Percentiles rank a stretch among this genome's conserved stretches.
Evolutionary conservation across 2,113 vertebrate species (phyloP).

Genomic region (Myxocyprinus asiaticus): DNA sequence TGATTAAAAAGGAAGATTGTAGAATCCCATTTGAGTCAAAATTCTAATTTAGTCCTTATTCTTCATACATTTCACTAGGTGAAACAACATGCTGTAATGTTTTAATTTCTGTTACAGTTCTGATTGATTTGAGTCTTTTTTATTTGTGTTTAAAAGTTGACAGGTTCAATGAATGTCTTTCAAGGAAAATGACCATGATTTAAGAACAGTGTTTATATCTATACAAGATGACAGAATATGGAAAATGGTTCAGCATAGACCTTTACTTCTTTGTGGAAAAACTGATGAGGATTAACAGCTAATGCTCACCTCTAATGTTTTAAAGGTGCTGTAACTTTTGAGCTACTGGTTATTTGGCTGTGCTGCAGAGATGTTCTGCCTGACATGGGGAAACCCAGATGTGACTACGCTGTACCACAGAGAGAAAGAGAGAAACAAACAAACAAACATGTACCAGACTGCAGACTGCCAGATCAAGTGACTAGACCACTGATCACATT

Average conservation of each 20-base stretch:
- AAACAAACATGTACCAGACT: conserved; percentile 57
- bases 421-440: conserved; percentile 3
- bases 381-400: conserved; percentile 29
- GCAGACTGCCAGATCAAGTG: conserved; percentile 70
- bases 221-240: background rate
- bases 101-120: background rate
- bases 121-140: background rate
- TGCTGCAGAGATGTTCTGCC: conserved; percentile 29
- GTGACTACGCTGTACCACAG: conserved; percentile 17
- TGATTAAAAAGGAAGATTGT: background rate
- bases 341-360: conserved; percentile 47
- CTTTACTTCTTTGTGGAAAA: background rate
- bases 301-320: conserved; percentile 39
- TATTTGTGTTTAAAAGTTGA: background rate
- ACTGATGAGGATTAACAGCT: background rate
- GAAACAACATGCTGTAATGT: background rate
- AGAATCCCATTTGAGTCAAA: background rate
- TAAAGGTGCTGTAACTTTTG: conserved; percentile 41
- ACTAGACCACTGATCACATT: conserved; percentile 61
- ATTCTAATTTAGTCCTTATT: background rate
- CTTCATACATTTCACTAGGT: background rate
- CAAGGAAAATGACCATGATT: too few relatives aligned
- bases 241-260: conserved; percentile 11
- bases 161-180: background rate
- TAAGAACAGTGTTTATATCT: conserved; percentile 10